These are phyloP conservation scores for Cynodonichthys magdalenae DNA, from an alignment of 2,797 vertebrate species.

Conservation along the genomic window DNA sequence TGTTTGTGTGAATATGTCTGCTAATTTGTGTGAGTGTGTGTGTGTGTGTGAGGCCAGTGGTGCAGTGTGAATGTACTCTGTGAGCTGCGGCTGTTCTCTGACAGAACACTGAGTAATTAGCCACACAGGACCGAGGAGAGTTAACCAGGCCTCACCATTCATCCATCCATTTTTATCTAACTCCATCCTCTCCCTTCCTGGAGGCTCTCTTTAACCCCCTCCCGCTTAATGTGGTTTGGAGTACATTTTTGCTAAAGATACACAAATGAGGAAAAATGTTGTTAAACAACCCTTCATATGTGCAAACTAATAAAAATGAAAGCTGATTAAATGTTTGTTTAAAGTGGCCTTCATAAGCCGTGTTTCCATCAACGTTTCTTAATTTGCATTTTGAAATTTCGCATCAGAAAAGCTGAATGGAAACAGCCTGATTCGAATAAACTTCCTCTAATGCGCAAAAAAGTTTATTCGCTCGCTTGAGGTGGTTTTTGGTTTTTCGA, in stretches of 20 bases:
- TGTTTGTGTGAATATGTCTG: slow-evolving; percentile 71
- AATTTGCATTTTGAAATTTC: no score
- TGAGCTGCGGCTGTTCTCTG: slow-evolving; percentile 67
- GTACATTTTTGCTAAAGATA: slow-evolving; percentile 19
- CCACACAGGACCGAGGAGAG: slow-evolving; percentile 80
- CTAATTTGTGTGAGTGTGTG: slow-evolving; percentile 57
- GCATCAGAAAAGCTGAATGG: no score
- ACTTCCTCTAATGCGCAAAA: no score
- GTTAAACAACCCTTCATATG: slow-evolving; percentile 9
- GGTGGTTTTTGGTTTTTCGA: no score
- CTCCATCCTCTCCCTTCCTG: slow-evolving; percentile 19
- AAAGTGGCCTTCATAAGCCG: no score
- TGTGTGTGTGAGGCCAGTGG: slow-evolving; percentile 71
- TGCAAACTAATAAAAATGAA: no score
- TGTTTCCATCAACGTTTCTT: no score
- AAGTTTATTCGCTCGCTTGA: no score
- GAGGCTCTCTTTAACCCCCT: slow-evolving; percentile 45
- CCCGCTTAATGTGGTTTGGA: slow-evolving; percentile 27
- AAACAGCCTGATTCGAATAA: no score
- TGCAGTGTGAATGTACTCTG: slow-evolving; percentile 72
- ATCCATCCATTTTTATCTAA: slow-evolving; percentile 19
- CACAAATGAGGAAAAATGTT: slow-evolving; percentile 26
- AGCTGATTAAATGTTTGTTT: no score
- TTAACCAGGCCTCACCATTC: slow-evolving; percentile 75
- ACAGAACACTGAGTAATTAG: slow-evolving; percentile 83